phyloP scores from a whole-genome alignment of 2,113 vertebrate genomes.

The Ivindomyrus marchei region DNA sequence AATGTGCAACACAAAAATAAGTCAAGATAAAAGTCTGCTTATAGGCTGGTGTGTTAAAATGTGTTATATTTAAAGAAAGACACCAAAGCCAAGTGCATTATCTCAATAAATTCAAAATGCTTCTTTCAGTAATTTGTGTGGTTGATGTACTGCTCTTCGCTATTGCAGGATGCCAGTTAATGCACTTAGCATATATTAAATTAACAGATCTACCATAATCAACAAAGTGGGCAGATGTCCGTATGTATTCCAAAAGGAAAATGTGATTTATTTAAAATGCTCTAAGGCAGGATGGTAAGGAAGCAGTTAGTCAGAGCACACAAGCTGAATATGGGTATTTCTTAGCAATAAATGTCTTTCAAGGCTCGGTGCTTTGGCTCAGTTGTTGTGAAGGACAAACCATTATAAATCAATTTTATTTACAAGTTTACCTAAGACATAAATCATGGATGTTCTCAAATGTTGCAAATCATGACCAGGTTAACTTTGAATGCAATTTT shows the following conservation, averaged over 20 bases:
- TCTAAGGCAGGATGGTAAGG: neutral
- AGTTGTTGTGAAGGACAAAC: neutral
- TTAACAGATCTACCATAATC: neutral
- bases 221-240: neutral
- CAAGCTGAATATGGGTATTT: neutral
- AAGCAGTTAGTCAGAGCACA: neutral
- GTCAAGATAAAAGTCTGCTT: neutral
- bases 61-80: neutral
- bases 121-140: neutral
- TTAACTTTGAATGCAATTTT: neutral
- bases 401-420: neutral
- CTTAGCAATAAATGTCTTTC: neutral
- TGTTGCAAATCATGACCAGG: neutral
- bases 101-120: neutral
- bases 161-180: neutral
- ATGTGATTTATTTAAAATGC: neutral
- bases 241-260: neutral
- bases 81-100: neutral
- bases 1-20: neutral
- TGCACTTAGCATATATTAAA: neutral
- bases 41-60: neutral
- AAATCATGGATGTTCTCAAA: neutral
- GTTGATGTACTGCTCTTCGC: neutral
- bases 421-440: neutral
- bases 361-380: neutral